phyloP scores from a whole-genome alignment of 1,140 invertebrate species.

The Papilio xuthus region DNA sequence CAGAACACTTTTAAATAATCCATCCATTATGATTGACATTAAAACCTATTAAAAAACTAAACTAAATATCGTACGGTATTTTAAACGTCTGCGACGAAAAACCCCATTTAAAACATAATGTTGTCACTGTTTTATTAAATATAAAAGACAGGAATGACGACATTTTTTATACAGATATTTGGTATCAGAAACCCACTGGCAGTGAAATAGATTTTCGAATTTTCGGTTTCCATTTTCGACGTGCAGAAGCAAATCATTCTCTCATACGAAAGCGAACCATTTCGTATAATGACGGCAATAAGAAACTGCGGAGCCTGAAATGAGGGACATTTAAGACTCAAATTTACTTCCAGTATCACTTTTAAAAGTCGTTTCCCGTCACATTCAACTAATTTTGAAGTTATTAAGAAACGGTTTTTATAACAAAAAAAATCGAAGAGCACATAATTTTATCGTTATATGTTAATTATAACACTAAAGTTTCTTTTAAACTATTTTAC shows the following conservation, averaged over 20 bases:
- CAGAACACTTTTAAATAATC: not conserved
- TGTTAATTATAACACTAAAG: not conserved
- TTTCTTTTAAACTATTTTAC: not conserved
- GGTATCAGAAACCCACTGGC: too few species aligned
- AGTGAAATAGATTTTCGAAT: slow-evolving; percentile 4
- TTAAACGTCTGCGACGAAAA: too few species aligned
- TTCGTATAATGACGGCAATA: slow-evolving; percentile 55
- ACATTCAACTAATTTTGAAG: slow-evolving; percentile 35
- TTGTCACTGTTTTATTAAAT: too few species aligned
- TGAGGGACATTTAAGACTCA: slow-evolving; percentile 41
- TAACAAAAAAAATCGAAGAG: not conserved
- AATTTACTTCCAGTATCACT: slow-evolving; percentile 33
- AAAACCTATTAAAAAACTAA: not conserved
- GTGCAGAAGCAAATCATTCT: slow-evolving; percentile 46
- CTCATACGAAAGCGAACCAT: slow-evolving; percentile 51
- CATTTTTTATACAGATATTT: too few species aligned
- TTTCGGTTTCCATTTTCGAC: slow-evolving; percentile 4
- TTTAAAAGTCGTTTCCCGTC: slow-evolving; percentile 29
- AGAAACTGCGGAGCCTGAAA: slow-evolving; percentile 48
- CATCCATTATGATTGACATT: not conserved
- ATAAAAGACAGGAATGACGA: too few species aligned
- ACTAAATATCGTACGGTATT: not conserved
- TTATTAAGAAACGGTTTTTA: slow-evolving; percentile 3
- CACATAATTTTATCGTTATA: not conserved
- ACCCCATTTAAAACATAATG: too few species aligned